Evolutionary conservation across 2,113 vertebrate species (phyloP).

Genomic region (Albula goreensis): DNA sequence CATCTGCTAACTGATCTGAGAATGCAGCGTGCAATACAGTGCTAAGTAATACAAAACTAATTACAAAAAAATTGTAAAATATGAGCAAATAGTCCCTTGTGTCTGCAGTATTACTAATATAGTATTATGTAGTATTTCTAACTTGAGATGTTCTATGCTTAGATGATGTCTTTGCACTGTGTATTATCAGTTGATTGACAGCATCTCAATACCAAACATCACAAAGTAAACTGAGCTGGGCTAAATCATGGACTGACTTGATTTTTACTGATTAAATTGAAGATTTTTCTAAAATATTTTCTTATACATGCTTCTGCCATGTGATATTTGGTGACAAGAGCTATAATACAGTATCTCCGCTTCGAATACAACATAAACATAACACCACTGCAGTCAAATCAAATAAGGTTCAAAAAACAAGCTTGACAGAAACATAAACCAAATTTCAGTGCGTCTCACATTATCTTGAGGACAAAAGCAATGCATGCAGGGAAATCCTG

Average conservation of each 20-base stretch:
- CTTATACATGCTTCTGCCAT: background rate
- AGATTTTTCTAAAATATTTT: background rate
- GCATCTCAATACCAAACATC: background rate
- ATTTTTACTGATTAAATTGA: background rate
- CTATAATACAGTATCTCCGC: background rate
- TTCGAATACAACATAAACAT: background rate
- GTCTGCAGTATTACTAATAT: background rate
- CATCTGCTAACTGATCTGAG: background rate
- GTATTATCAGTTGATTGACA: background rate
- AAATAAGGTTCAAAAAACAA: background rate
- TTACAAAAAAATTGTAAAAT: background rate
- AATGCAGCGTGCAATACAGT: background rate
- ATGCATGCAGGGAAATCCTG: background rate
- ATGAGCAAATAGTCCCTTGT: background rate
- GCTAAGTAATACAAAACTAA: background rate
- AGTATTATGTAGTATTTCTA: background rate
- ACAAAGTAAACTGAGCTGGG: background rate
- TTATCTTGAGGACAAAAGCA: background rate
- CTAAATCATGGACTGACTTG: background rate
- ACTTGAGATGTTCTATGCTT: background rate
- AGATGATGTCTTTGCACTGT: background rate
- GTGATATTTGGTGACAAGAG: background rate
- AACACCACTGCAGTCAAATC: background rate
- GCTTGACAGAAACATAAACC: background rate
- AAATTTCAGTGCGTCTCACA: conserved; percentile 9